Conservation (phyloP, 2,113 vertebrate species). For the Ornithorhynchus anatinus region DNA sequence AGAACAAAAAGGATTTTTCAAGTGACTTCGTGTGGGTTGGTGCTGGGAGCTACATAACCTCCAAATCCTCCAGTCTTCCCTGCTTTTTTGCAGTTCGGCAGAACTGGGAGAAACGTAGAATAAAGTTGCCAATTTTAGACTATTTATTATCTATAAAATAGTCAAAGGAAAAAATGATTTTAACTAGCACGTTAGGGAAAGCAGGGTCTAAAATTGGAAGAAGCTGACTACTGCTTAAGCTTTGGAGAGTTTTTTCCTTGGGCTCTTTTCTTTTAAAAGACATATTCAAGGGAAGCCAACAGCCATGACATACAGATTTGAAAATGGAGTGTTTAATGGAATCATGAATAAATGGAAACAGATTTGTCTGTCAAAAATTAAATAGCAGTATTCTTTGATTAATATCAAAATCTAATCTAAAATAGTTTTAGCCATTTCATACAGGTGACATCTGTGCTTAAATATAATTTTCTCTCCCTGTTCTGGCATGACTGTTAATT, state of each 20-base stretch:
- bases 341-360: conserved; percentile 71
- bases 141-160: background rate
- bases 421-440: conserved; percentile 73
- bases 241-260: conserved; percentile 1
- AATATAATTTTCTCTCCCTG: conserved; percentile 75
- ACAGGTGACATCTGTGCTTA: conserved; percentile 82
- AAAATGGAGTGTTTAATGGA: conserved; percentile 69
- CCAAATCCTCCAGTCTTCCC: background rate
- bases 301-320: conserved; percentile 56
- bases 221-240: conserved; percentile 24
- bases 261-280: conserved; percentile 31
- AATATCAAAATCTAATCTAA: conserved; percentile 75
- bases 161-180: background rate
- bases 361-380: conserved; percentile 74
- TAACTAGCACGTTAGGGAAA: background rate
- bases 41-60: background rate
- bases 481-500: conserved; percentile 83
- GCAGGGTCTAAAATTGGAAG: background rate
- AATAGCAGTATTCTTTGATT: conserved; percentile 72
- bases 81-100: conserved; percentile 8
- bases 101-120: background rate
- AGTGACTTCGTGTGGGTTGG: background rate
- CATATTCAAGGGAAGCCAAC: conserved; percentile 43
- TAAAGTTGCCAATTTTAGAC: background rate
- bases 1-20: background rate